Conservation (phyloP, 2,888 invertebrate species). For the Melinaea marsaeus region DNA sequence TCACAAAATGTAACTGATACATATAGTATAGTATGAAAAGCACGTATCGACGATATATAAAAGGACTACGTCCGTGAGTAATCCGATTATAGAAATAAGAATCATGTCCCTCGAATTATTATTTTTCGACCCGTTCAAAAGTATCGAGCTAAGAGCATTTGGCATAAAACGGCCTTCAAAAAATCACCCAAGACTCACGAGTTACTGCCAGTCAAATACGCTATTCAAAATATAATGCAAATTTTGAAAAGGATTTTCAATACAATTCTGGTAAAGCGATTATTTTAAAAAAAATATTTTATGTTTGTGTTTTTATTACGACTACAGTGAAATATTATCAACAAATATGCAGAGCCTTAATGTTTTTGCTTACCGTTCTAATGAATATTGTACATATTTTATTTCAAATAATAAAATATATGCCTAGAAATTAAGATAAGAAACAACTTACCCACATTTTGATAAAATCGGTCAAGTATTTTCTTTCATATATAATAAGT, state of each 20-base stretch:
- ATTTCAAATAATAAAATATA: no score
- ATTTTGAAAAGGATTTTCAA: slow-evolving; percentile 1
- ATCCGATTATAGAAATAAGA: slow-evolving; percentile 24
- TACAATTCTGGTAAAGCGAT: slow-evolving; percentile 7
- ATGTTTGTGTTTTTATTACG: neutral
- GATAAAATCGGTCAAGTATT: slow-evolving; percentile 1
- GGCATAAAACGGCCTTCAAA: slow-evolving; percentile 28
- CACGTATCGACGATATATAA: neutral
- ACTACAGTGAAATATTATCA: no score
- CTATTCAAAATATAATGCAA: slow-evolving; percentile 13
- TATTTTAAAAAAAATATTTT: neutral
- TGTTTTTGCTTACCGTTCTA: no score
- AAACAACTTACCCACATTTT: neutral
- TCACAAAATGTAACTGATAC: no score
- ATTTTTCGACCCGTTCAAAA: slow-evolving; percentile 17
- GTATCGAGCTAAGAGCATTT: slow-evolving; percentile 14
- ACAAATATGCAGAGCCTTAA: no score
- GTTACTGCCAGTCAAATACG: slow-evolving; percentile 27
- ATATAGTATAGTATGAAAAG: no score
- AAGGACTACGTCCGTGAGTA: neutral
- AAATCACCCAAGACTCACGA: slow-evolving; percentile 20
- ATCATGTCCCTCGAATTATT: slow-evolving; percentile 27
- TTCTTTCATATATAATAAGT: no score
- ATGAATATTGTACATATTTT: no score
- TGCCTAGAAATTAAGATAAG: neutral